A percentile compares a stretch with the other conserved stretches of the same genome.
phyloP scores from a whole-genome alignment of 2,888 invertebrate species.

The Tortrix viridana region DNA sequence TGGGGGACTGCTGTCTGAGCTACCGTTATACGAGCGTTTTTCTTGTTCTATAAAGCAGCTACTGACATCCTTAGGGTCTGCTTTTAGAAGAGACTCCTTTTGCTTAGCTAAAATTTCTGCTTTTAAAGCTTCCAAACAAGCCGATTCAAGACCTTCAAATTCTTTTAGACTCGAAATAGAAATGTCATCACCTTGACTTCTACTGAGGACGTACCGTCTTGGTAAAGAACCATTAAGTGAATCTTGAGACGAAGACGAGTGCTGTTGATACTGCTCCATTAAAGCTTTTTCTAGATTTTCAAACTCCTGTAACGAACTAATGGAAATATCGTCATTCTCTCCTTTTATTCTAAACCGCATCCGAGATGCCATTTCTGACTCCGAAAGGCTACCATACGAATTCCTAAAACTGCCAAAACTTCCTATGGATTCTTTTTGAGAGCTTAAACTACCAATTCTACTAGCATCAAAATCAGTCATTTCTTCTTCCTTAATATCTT shows the following conservation, averaged over 20 bases:
- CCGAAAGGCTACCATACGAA: constrained; percentile 95
- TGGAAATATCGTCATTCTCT: constrained; percentile 96
- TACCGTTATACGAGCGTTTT: constrained; percentile 82
- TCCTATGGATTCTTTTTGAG: constrained; percentile 91
- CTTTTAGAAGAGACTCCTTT: constrained; percentile 90
- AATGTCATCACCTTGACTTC: constrained; percentile 92
- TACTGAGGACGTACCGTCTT: constrained; percentile 87
- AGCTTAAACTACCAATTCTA: constrained; percentile 90
- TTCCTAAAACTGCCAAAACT: constrained; percentile 93
- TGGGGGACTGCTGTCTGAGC: constrained; percentile 85
- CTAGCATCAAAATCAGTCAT: constrained; percentile 93
- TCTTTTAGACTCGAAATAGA: constrained; percentile 95
- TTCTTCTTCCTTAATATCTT: constrained; percentile 97
- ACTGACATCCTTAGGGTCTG: constrained; percentile 82
- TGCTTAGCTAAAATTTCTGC: constrained; percentile 93
- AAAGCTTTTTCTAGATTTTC: constrained; percentile 95
- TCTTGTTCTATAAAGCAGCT: constrained; percentile 79
- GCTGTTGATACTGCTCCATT: constrained; percentile 89
- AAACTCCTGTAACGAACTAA: constrained; percentile 97
- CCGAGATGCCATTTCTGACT: constrained; percentile 93
- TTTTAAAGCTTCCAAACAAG: constrained; percentile 92
- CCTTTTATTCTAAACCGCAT: constrained; percentile 92
- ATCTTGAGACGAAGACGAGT: constrained; percentile 93
- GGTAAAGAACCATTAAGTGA: constrained; percentile 93
- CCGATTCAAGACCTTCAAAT: constrained; percentile 95